Conservation (phyloP, 2,888 invertebrate species). For the Electrophaes corylata region DNA sequence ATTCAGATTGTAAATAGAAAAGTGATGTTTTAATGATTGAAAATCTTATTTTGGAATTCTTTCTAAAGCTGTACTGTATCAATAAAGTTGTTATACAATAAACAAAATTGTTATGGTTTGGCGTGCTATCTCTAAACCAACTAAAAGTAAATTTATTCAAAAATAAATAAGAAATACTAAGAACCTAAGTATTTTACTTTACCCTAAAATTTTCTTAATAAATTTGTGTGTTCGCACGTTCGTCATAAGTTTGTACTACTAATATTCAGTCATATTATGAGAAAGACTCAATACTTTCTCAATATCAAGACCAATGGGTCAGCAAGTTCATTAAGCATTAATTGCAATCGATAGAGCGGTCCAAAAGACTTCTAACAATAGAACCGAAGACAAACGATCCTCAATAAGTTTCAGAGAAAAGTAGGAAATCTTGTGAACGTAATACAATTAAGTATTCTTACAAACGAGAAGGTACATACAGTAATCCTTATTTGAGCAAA, state of each 20-base stretch:
- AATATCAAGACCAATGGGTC: constrained; percentile 37
- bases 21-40: neutral
- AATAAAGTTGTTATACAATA: no score
- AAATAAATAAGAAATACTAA: no score
- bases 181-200: no score
- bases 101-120: no score
- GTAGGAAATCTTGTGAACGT: constrained; percentile 16
- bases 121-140: no score
- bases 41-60: neutral
- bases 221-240: no score
- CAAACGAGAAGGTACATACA: neutral
- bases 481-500: no score
- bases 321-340: constrained; percentile 45
- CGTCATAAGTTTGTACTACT: no score
- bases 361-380: constrained; percentile 43
- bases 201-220: no score
- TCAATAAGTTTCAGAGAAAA: constrained; percentile 35
- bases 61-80: no score
- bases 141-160: no score
- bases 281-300: constrained; percentile 2
- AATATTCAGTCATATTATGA: no score
- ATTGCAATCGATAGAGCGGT: constrained; percentile 44
- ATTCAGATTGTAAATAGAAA: constrained; percentile 2
- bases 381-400: constrained; percentile 38
- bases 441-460: constrained; percentile 22